Evolutionary conservation across 2,888 invertebrate genomes (phyloP).

Genomic region (Cephus pulcher): DNA sequence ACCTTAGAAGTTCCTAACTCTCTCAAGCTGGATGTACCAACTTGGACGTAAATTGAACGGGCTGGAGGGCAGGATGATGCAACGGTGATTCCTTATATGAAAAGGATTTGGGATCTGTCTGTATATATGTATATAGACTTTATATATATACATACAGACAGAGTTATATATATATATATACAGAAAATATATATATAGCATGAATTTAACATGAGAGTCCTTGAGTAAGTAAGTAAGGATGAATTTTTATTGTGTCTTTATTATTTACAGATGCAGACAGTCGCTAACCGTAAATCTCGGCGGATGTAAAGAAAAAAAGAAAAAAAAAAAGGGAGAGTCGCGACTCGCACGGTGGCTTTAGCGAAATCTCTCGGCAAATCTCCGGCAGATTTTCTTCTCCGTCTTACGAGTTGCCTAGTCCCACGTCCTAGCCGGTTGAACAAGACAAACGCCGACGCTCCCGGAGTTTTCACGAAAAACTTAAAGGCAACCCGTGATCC

Average conservation of each 20-base stretch:
- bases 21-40: constrained; percentile 31
- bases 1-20: constrained; percentile 24
- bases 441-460: not conserved
- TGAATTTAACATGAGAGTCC: not conserved
- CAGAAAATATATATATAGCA: not conserved
- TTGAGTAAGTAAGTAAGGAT: not conserved
- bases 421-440: not conserved
- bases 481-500: not conserved
- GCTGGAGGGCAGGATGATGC: constrained; percentile 28
- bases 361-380: not conserved
- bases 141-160: too few species aligned
- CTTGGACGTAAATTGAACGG: constrained; percentile 46
- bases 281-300: not conserved
- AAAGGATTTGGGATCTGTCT: not conserved
- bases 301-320: not conserved
- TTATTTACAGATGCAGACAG: not conserved
- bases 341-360: not conserved
- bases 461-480: not conserved
- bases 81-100: constrained; percentile 40
- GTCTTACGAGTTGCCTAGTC: not conserved
- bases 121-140: not conserved
- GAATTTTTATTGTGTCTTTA: not conserved
- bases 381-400: not conserved
- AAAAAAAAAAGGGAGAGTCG: not conserved
- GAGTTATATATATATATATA: not conserved